A percentile compares a stretch with the other conserved stretches of the same genome.
Evolutionary conservation across 2,113 vertebrate genomes (phyloP).

Genomic region (Marmota flaviventris): DNA sequence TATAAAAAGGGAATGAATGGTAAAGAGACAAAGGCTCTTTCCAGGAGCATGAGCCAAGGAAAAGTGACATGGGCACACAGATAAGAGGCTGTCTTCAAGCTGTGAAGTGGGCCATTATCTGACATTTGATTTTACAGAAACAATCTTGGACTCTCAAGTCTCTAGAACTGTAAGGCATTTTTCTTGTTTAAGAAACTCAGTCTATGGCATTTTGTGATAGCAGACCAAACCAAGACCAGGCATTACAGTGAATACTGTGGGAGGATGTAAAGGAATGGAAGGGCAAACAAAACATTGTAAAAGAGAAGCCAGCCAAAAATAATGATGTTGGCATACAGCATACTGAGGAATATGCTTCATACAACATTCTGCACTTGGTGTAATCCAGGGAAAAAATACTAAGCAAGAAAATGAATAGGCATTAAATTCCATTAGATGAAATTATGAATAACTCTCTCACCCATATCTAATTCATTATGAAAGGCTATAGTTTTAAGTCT

Average conservation of each 20-base stretch:
- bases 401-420: not conserved
- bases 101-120: not conserved
- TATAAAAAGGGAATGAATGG: not conserved
- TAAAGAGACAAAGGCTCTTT: not conserved
- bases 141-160: not conserved
- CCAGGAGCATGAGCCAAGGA: not conserved
- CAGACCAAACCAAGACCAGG: not conserved
- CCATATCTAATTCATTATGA: not conserved
- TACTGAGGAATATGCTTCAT: not conserved
- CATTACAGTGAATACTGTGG: not conserved
- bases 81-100: fast-evolving
- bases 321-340: not conserved
- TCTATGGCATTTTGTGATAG: not conserved
- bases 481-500: not conserved
- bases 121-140: not conserved
- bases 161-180: too few relatives aligned
- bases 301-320: not conserved
- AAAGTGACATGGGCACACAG: not conserved
- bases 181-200: not conserved
- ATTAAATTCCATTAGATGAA: not conserved
- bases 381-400: not conserved
- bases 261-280: not conserved
- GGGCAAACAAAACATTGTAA: not conserved
- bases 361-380: not conserved
- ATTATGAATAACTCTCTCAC: not conserved